Evolutionary conservation across 2,888 invertebrate genomes (phyloP), one percentile per base, ranked within the genome.

Genomic region (Pristionchus maxplancki): DNA sequence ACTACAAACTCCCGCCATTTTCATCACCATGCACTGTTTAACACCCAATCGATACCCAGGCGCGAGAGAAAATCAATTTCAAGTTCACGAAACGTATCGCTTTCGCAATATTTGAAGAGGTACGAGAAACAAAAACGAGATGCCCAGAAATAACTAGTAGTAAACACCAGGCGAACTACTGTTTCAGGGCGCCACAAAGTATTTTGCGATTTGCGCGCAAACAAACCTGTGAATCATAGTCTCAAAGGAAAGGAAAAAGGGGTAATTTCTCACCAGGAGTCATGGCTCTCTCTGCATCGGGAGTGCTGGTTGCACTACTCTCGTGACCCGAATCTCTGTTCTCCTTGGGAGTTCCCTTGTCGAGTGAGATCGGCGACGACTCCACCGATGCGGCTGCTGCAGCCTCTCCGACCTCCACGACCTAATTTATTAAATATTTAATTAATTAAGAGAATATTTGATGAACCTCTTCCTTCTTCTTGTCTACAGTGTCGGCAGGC

Each of bases 261-360:
- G 2, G 20, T 31, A 84, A 85, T 44, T 40, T n/a, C 64, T 28
- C 0, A 88, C 88, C 88, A 31, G 88, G 88, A 58, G 88, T 88
- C 78, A 88, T 78, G n/a, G 88, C 88, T 64, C 88, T 44, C 64
- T 88, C 88, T 4, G 44, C 82, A 83, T 82, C 88, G 40, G 88
- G 88, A 24, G 88, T 82, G 31, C 31, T 82, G 53, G 44, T 58
- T 8, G 78, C 88, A 64, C 88, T 82, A 50, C 82, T 82, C 83
- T 88, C 88, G 83, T 88, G 88, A 3, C 88, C 88, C 31, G 82
- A 82, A n/a, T 88, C 88, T 62, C 88, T n/a, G 34, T 87, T 87
- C 86, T 87, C 86, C 86, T 87, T 87, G 15, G 86, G 86, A 50
- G 86, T 71, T 50, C 50, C 86, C 86, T 85, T 85, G n/a, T 15